Percentiles rank a stretch among this genome's conserved stretches.
Evolutionary conservation across 2,797 vertebrate species (phyloP).

Genomic region (Fistularia tabacaria): DNA sequence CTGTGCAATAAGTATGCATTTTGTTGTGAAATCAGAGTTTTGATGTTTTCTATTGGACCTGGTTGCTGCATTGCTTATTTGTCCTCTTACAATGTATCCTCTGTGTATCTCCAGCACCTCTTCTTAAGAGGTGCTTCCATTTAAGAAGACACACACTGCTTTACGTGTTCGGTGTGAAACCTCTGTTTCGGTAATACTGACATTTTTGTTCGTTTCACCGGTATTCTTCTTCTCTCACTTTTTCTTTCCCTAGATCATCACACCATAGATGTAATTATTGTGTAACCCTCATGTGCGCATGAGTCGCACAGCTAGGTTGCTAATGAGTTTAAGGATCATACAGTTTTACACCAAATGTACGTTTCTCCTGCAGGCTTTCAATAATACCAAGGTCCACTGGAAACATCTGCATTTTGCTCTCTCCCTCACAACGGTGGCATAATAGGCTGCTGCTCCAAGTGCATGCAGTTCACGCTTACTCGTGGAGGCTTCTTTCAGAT

Average conservation of each 20-base stretch:
- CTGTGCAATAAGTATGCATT: slow-evolving; percentile 41
- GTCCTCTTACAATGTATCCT: slow-evolving; percentile 19
- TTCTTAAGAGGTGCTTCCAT: slow-evolving; percentile 19
- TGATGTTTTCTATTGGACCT: slow-evolving; percentile 31
- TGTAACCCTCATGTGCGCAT: too few relatives aligned
- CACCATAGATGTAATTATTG: background rate
- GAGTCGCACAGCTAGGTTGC: too few relatives aligned
- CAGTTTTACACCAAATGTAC: background rate
- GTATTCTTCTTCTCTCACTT: too few relatives aligned
- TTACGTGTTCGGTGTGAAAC: slow-evolving; percentile 36
- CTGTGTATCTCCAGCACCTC: slow-evolving; percentile 29
- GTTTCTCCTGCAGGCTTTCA: slow-evolving; percentile 9
- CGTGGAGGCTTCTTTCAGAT: slow-evolving; percentile 62
- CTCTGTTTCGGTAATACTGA: slow-evolving; percentile 31
- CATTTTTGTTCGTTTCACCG: background rate
- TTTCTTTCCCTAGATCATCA: background rate
- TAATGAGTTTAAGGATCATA: background rate
- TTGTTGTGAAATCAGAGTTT: slow-evolving; percentile 48
- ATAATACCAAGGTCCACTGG: slow-evolving; percentile 26
- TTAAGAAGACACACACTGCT: slow-evolving; percentile 21
- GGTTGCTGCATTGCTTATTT: slow-evolving; percentile 25
- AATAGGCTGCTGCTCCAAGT: slow-evolving; percentile 57
- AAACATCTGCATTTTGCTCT: slow-evolving; percentile 46
- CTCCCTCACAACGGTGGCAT: slow-evolving; percentile 41
- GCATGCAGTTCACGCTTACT: slow-evolving; percentile 52